Base-by-base conservation (phyloP, 2,888 invertebrate genomes). In the Biston stratarius region DNA sequence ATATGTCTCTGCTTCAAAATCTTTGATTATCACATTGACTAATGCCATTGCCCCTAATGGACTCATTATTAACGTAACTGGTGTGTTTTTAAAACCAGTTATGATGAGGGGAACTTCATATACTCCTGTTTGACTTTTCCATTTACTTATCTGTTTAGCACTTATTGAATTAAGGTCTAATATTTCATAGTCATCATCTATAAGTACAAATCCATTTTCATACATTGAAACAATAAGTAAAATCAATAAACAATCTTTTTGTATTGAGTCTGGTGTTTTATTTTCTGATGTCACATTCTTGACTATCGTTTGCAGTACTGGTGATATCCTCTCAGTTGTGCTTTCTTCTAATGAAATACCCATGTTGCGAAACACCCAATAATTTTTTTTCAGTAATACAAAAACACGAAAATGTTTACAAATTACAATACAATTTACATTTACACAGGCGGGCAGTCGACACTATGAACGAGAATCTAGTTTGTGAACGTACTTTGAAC, bases 171-270 rank as follows among this genome's bases (percentile, higher is more conserved):
- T 67, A 47, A 71, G 70, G 58, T 83, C 76, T 53, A 83, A 71
- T 33, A 80, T 60, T 62, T 80, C 77, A 15, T 66, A 67, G 36
- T 86, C 73, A 70, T 78, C 70, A 68, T 81, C 73, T 24, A 86
- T 62, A 10, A 84, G 83, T 47, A 81, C 56, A 78, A 92, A 92
- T 42, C 87, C 89, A 81, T 92, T 91, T 78, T 94, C 93, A 51
- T 87, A 69, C 88, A 92, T 85, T 63, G 89, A 76, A 64, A 88
- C 83, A 40, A 90, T 70, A 64, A 92, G 81, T 61, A 90, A 76
- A 70, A 88, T 77, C 75, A 89, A 87, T 62, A 94, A 80, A 70
- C 89, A 79, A 72, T 94, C 91, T 74, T 87, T 89, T 78, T 90
- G 90, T 24, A 81, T 69, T 11, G 83, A 79, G 71, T 91, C 90